phyloP scores from a whole-genome alignment of 1,140 invertebrate species.

The Drosophila tsacasi region DNA sequence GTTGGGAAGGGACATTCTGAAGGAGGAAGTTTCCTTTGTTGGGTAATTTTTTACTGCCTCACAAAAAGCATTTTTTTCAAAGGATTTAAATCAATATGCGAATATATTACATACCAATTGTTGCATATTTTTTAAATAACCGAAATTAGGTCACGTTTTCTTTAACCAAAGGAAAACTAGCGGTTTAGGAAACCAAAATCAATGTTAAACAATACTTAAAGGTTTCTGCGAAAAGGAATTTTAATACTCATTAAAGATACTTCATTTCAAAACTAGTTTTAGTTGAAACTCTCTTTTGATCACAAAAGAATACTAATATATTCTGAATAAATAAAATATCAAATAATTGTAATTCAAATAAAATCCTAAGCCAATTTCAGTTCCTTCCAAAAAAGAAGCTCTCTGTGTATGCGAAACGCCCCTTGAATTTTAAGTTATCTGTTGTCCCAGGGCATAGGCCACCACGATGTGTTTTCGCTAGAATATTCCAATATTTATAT shows the following conservation, averaged over 20 bases:
- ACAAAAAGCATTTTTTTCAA: too few species aligned
- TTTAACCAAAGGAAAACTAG: too few species aligned
- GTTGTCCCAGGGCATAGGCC: slow-evolving; percentile 49
- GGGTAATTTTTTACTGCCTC: too few species aligned
- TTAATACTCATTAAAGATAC: background rate
- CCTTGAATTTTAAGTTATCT: slow-evolving; percentile 12
- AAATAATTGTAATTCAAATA: background rate
- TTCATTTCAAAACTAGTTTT: background rate
- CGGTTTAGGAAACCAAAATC: too few species aligned
- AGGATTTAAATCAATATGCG: background rate
- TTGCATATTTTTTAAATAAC: too few species aligned
- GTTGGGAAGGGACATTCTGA: too few species aligned
- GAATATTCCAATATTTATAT: slow-evolving; percentile 34
- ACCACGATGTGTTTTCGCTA: slow-evolving; percentile 23
- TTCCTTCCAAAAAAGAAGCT: background rate
- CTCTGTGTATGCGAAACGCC: slow-evolving; percentile 28
- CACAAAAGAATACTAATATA: background rate
- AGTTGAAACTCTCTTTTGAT: background rate
- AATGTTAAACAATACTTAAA: too few species aligned
- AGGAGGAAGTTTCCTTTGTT: background rate
- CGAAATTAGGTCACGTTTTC: too few species aligned
- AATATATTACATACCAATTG: background rate
- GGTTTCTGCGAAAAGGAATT: too few species aligned
- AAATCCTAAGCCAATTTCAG: background rate
- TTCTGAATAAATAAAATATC: too few species aligned